These are phyloP conservation scores for Neoscelio sp. DNA, from an alignment of 2,888 invertebrate species.

Conservation along the genomic window DNA sequence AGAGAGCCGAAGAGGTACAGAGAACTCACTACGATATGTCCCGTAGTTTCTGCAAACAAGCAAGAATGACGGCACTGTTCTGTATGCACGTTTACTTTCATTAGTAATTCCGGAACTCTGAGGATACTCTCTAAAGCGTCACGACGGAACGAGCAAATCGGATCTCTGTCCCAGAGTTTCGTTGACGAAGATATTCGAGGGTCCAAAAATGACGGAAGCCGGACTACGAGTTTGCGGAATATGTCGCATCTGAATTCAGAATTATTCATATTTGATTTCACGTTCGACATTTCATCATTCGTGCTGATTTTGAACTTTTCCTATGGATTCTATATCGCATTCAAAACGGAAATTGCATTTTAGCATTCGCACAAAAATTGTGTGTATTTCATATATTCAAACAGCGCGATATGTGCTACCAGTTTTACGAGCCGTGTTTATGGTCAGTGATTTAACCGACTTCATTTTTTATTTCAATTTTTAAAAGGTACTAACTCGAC, in stretches of 20 bases:
- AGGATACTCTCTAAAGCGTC: conserved; percentile 39
- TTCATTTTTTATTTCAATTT: conserved; percentile 5
- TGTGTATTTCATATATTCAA: background rate
- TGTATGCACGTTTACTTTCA: conserved; percentile 64
- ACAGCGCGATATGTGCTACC: background rate
- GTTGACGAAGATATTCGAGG: conserved; percentile 34
- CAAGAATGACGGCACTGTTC: conserved; percentile 34
- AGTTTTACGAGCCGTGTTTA: conserved; percentile 14
- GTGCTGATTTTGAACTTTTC: conserved; percentile 23
- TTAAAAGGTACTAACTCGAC: too few species aligned
- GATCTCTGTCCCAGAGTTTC: conserved; percentile 42
- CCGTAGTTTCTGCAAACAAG: conserved; percentile 18
- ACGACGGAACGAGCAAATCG: conserved; percentile 48
- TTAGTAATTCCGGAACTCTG: conserved; percentile 67
- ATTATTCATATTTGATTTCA: conserved; percentile 52
- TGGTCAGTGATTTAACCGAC: background rate
- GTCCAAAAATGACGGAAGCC: conserved; percentile 24
- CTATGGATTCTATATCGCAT: too few species aligned
- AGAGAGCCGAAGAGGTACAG: too few species aligned
- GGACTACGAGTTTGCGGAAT: conserved; percentile 8
- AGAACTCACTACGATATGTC: too few species aligned
- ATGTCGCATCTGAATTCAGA: conserved; percentile 28
- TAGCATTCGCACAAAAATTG: conserved; percentile 22
- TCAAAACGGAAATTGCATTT: conserved; percentile 37
- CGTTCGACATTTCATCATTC: conserved; percentile 18